phyloP scores from a whole-genome alignment of 2,797 vertebrate genomes.

The Betta splendens region DNA sequence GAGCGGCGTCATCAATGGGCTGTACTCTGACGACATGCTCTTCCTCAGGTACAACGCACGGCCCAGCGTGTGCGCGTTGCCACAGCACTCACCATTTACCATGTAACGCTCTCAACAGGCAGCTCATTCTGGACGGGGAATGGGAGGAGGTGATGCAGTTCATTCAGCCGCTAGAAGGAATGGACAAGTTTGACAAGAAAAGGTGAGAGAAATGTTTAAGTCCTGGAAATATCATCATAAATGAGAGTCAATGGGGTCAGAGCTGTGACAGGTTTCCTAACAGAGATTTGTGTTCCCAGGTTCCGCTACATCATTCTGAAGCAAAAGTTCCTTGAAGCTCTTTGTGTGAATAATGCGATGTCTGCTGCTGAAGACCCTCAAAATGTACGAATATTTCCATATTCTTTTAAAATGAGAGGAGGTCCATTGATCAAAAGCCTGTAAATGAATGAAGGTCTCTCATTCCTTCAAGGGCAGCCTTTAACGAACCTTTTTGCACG shows the following conservation, averaged over 20 bases:
- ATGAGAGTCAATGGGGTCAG: too few species aligned
- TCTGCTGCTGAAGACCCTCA: slow-evolving; percentile 92
- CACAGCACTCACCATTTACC: too few species aligned
- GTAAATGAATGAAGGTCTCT: too few species aligned
- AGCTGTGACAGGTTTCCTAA: not conserved
- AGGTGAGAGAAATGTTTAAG: slow-evolving; percentile 76
- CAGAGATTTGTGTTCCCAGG: slow-evolving; percentile 71
- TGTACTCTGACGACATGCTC: slow-evolving; percentile 98
- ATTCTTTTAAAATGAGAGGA: too few species aligned
- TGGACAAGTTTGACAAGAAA: slow-evolving; percentile 98
- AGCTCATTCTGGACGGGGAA: slow-evolving; percentile 94
- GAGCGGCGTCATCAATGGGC: slow-evolving; percentile 95
- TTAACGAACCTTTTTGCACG: not conserved
- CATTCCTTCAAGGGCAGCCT: too few species aligned
- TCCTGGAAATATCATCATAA: not conserved
- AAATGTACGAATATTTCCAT: slow-evolving; percentile 83
- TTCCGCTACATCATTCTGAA: slow-evolving; percentile 96
- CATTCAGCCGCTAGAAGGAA: slow-evolving; percentile 95
- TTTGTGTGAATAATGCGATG: slow-evolving; percentile 97
- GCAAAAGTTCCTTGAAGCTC: slow-evolving; percentile 96
- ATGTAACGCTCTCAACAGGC: slow-evolving; percentile 77
- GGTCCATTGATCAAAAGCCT: not conserved
- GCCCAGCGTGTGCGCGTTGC: not conserved
- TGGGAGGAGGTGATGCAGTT: slow-evolving; percentile 99
- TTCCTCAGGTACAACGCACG: slow-evolving; percentile 91